phyloP scores from a whole-genome alignment of 2,113 vertebrate genomes.

The Poicephalus meyeri region DNA sequence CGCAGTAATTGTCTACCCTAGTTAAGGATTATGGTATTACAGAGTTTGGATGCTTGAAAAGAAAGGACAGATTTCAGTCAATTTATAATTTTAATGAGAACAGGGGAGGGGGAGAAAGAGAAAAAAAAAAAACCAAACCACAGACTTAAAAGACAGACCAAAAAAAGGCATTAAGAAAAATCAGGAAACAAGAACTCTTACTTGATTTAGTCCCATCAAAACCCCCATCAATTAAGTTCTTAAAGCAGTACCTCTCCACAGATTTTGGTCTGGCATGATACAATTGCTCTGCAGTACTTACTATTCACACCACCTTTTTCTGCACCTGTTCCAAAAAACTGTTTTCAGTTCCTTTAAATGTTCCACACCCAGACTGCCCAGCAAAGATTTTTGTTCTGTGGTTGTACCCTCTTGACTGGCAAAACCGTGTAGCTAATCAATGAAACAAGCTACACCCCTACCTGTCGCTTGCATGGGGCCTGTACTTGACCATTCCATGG shows the following conservation, averaged over 20 bases:
- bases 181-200: background rate
- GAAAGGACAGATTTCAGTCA: background rate
- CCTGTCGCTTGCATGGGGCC: background rate
- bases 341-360: background rate
- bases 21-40: slow-evolving; percentile 27
- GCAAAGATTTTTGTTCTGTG: background rate
- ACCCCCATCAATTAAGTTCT: background rate
- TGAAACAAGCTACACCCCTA: fast-evolving
- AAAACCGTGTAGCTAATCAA: background rate
- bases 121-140: background rate
- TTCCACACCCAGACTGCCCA: background rate
- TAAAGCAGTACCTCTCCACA: background rate
- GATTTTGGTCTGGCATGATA: background rate
- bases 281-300: background rate
- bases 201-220: background rate
- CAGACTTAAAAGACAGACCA: background rate
- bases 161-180: background rate
- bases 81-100: background rate
- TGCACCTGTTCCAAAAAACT: background rate
- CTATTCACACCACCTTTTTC: background rate
- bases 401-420: fast-evolving
- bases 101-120: background rate
- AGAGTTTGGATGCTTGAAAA: background rate
- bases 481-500: background rate
- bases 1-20: background rate